Evolutionary conservation across 2,888 invertebrate genomes (phyloP).

Genomic region (Megastigmus dorsalis): DNA sequence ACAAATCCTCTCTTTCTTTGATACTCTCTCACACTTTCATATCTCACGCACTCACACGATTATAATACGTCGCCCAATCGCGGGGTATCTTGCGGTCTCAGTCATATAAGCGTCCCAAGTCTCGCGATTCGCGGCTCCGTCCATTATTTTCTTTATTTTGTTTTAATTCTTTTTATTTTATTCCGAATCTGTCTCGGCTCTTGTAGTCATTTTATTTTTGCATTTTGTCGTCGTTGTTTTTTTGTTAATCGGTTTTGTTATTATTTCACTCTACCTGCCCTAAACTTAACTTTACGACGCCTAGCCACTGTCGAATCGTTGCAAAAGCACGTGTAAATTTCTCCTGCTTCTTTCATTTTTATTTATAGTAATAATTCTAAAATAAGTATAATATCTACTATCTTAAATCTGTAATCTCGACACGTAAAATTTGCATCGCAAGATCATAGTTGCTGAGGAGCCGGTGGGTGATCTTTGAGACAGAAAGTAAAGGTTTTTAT

Average conservation of each 20-base stretch:
- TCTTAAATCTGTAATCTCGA: conserved; percentile 38
- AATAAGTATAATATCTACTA: conserved; percentile 50
- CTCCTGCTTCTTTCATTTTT: conserved; percentile 64
- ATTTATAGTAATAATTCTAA: conserved; percentile 61
- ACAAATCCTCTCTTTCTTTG: conserved; percentile 64
- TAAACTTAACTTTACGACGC: conserved; percentile 34
- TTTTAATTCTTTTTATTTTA: conserved; percentile 56
- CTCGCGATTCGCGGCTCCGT: conserved; percentile 48
- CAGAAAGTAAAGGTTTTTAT: conserved; percentile 48
- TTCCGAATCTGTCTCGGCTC: conserved; percentile 41
- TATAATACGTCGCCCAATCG: conserved; percentile 50
- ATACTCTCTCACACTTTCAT: conserved; percentile 23
- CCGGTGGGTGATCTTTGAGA: conserved; percentile 56
- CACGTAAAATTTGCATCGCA: conserved; percentile 37
- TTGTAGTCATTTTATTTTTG: conserved; percentile 23
- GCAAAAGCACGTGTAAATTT: conserved; percentile 68
- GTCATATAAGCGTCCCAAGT: conserved; percentile 31
- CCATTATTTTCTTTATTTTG: conserved; percentile 51
- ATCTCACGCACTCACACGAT: conserved; percentile 27
- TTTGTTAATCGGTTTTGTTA: conserved; percentile 3
- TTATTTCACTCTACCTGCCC: conserved; percentile 3
- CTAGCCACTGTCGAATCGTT: conserved; percentile 51
- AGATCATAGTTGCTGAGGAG: conserved; percentile 47
- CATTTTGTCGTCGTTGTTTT: conserved; percentile 34
- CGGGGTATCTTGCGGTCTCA: conserved; percentile 25